Base-by-base conservation (phyloP, 2,888 invertebrate species). In the Nineta flava region DNA sequence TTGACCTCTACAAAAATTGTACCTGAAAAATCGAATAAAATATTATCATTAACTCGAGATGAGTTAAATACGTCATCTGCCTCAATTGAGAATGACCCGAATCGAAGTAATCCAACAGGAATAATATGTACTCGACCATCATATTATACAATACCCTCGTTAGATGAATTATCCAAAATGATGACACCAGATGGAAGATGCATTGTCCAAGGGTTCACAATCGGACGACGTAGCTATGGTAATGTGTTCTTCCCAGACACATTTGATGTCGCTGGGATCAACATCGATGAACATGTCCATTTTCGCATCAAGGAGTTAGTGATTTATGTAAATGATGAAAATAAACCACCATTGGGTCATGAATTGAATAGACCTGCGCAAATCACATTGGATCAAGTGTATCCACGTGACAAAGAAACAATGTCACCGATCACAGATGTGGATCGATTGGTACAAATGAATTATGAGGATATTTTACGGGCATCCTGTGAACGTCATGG, bases 301-400 rank as follows among this genome's bases (percentile, higher is more conserved):
- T 91, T 97, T 67, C 76, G 93, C 3, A 85, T 92, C 65, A 92
- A 94, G 62, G 96, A 99, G 68, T 84, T 99, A 2, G 86, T 87
- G 16, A 81, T 99, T 4, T 99, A 99, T 71, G 95, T 96, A 0
- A 90, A 93, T 59, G 87, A 91, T 55, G 73, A 76, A 0, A 77
- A 77, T 51, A 97, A 96, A 65, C 97, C 99, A 0, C 78, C 86
- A 0, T 69, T 87, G 6, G 97, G 96, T 0, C 73, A 77, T 53
- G 95, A 86, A 0, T 71, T 99, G 42, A 99, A 99, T 70, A 76
- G 90, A 12, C 81, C 80, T 42, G 96, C 96, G 2, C 85, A 94
- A 62, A 83, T 90, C 1, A 95, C 95, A 0, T 69, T 99, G 46
- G 94, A 97, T 66, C 77, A 90, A 56, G 87, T 96, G 2, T 99